Evolutionary conservation across 2,113 vertebrate species (phyloP).

Genomic region (Cyprinodon tularosa): DNA sequence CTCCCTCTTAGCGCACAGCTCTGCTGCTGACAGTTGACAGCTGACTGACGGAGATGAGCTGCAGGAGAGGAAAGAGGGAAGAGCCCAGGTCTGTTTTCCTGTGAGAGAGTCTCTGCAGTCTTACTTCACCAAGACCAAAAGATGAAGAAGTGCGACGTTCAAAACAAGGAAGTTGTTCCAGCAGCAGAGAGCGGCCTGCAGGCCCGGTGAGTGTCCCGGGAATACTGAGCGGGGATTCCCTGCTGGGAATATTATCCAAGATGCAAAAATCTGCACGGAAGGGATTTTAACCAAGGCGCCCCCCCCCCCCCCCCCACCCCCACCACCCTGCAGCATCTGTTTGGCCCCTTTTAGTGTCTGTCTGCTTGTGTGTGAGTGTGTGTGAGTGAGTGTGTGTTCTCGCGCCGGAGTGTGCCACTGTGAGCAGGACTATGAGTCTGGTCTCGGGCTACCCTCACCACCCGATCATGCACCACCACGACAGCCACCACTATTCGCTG

Average conservation of each 20-base stretch:
- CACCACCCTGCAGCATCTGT: conserved; percentile 24
- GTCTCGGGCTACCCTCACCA: conserved; percentile 96
- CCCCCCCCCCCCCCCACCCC: too few species aligned
- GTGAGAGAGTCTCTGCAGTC: neutral
- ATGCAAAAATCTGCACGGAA: conserved; percentile 35
- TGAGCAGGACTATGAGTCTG: conserved; percentile 86
- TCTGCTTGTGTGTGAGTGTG: neutral
- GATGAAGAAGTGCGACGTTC: conserved; percentile 22
- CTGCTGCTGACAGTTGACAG: conserved; percentile 9
- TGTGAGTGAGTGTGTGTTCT: neutral
- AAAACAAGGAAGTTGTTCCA: conserved; percentile 25
- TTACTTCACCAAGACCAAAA: neutral
- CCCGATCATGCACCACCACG: conserved; percentile 96
- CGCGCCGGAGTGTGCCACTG: conserved; percentile 2
- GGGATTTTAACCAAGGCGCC: conserved; percentile 1
- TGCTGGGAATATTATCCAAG: neutral
- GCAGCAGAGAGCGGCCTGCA: conserved; percentile 16
- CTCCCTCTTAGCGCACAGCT: conserved; percentile 27
- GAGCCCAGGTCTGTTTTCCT: neutral
- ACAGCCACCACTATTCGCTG: conserved; percentile 85
- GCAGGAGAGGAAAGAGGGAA: neutral
- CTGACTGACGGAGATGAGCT: neutral
- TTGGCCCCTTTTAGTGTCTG: neutral
- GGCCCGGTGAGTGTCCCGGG: neutral
- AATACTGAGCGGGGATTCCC: neutral